Percentiles rank a stretch among this genome's conserved stretches.
Conservation (phyloP, 1,140 invertebrate genomes). For the Leptinotarsa defecta region DNA sequence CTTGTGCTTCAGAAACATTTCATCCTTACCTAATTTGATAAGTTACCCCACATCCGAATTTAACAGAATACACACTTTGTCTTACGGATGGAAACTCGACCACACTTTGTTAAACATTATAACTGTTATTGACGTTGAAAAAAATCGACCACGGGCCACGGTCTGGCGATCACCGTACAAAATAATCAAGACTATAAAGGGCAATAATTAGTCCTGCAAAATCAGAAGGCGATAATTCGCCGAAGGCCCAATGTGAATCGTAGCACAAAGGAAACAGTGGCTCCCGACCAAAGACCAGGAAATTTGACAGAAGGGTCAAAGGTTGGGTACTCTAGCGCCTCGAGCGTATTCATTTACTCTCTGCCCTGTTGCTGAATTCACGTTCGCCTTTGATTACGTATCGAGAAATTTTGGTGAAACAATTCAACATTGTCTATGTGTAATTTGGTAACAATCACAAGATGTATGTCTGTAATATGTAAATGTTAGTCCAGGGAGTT, state of each 20-base stretch:
- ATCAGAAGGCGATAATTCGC: conserved; percentile 45
- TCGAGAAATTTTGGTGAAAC: conserved; percentile 35
- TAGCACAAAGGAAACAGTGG: conserved; percentile 49
- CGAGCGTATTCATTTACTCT: conserved; percentile 44
- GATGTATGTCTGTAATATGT: not conserved
- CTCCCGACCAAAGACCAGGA: conserved; percentile 49
- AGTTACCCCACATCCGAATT: not conserved
- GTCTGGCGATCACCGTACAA: conserved; percentile 16
- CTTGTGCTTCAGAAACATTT: too few species aligned
- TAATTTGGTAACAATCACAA: conserved; percentile 23
- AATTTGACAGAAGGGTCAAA: conserved; percentile 51
- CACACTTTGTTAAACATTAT: conserved; percentile 16
- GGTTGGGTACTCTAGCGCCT: conserved; percentile 37
- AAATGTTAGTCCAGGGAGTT: too few species aligned
- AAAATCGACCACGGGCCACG: conserved; percentile 13
- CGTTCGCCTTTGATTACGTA: conserved; percentile 37
- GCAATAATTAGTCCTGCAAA: conserved; percentile 41
- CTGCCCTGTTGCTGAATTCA: conserved; percentile 31
- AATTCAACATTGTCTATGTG: conserved; percentile 30
- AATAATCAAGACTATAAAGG: conserved; percentile 24
- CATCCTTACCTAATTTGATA: too few species aligned
- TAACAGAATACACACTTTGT: not conserved
- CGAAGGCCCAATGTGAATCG: conserved; percentile 38
- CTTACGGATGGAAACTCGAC: not conserved
- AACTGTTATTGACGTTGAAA: conserved; percentile 24